Percentiles rank a stretch among this genome's conserved stretches.
Conservation (phyloP, 2,888 invertebrate genomes). For the Ophioninae sp. region DNA sequence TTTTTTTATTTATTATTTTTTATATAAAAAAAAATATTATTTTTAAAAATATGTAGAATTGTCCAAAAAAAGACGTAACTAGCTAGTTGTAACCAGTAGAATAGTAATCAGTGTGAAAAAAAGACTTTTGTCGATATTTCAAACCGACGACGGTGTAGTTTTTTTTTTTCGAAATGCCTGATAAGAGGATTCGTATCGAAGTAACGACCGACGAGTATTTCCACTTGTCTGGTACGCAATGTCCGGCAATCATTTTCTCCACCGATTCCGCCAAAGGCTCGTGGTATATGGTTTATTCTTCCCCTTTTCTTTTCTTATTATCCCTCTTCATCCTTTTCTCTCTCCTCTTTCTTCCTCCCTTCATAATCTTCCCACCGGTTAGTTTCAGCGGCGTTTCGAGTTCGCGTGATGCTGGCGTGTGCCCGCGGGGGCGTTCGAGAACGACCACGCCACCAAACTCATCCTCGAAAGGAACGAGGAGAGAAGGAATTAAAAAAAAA, state of each 20-base stretch:
- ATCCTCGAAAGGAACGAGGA: slow-evolving; percentile 35
- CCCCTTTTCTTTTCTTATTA: neutral
- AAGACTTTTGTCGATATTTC: neutral
- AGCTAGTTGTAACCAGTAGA: too few relatives aligned
- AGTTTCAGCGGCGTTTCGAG: slow-evolving; percentile 38
- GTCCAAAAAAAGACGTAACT: too few relatives aligned
- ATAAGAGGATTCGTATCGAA: neutral
- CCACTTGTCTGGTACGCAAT: slow-evolving; percentile 10
- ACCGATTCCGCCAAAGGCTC: neutral
- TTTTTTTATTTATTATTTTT: too few relatives aligned
- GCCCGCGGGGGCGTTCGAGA: slow-evolving; percentile 78
- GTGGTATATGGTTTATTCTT: slow-evolving; percentile 16
- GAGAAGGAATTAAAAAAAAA: slow-evolving; percentile 26
- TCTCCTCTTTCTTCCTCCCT: slow-evolving; percentile 25
- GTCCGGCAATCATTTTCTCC: slow-evolving; percentile 27
- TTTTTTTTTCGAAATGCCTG: neutral
- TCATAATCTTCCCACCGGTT: slow-evolving; percentile 50
- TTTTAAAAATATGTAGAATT: too few relatives aligned
- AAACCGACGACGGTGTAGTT: neutral
- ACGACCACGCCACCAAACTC: slow-evolving; percentile 60
- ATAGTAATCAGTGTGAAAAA: too few relatives aligned
- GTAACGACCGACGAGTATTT: slow-evolving; percentile 8
- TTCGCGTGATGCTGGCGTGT: slow-evolving; percentile 78
- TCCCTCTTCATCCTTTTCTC: slow-evolving; percentile 23
- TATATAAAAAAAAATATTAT: too few relatives aligned